Conservation (phyloP, 2,888 invertebrate species). For the Alloscopus bannaensis region DNA sequence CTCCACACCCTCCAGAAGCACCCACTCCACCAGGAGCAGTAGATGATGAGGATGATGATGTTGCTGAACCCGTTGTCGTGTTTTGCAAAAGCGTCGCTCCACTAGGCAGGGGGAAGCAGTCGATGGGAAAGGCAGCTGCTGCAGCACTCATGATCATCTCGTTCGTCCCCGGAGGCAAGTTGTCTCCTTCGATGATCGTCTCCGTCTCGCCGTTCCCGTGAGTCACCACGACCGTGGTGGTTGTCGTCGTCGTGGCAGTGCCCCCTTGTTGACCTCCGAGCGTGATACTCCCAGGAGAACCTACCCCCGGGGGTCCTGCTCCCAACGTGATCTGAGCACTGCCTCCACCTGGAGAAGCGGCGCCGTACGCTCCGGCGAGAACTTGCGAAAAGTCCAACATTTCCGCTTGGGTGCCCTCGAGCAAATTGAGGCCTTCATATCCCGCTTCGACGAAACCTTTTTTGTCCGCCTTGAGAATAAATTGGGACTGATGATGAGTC, state of each 20-base stretch:
- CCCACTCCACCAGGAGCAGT: background rate
- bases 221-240: constrained; percentile 72
- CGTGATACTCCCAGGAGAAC: constrained; percentile 20
- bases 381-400: constrained; percentile 70
- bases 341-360: constrained; percentile 38
- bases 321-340: constrained; percentile 44
- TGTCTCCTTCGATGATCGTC: constrained; percentile 72
- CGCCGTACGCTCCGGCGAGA: constrained; percentile 64
- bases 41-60: too few relatives aligned
- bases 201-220: constrained; percentile 73
- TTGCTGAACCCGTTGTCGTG: constrained; percentile 45
- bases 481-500: constrained; percentile 70
- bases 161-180: constrained; percentile 70
- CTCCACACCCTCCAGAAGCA: constrained; percentile 38
- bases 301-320: constrained; percentile 37
- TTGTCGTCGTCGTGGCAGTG: constrained; percentile 71
- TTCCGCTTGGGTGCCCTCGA: constrained; percentile 59
- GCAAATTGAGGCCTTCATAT: constrained; percentile 51
- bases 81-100: constrained; percentile 44
- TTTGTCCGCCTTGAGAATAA: constrained; percentile 64
- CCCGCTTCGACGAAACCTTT: constrained; percentile 55
- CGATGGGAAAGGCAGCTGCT: constrained; percentile 69
- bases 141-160: constrained; percentile 72
- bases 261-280: constrained; percentile 33
- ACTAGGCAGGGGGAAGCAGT: constrained; percentile 65